phyloP scores from a whole-genome alignment of 2,797 vertebrate species.

The Halcyon leucocephala region DNA sequence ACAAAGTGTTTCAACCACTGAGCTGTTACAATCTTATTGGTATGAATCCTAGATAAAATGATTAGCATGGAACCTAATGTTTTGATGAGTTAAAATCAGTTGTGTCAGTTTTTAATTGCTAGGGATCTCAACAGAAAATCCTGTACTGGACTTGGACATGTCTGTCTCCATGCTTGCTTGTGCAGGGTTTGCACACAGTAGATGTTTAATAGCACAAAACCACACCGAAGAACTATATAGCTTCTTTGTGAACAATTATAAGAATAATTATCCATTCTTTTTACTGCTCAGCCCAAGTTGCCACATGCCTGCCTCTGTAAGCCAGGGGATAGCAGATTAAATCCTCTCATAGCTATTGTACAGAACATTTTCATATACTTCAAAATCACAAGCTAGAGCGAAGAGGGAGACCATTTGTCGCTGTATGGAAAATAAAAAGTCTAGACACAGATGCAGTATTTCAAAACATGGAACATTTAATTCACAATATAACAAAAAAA shows the following conservation, averaged over 20 bases:
- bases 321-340: not conserved
- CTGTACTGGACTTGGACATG: not conserved
- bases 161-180: not conserved
- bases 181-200: not conserved
- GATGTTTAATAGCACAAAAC: not conserved
- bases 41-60: not conserved
- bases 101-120: not conserved
- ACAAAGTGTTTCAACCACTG: not conserved
- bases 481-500: not conserved
- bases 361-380: not conserved
- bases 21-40: not conserved
- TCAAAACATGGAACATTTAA: not conserved
- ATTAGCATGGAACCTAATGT: not conserved
- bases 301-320: not conserved
- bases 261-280: not conserved
- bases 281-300: not conserved
- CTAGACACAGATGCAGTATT: not conserved
- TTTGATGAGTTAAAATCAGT: not conserved
- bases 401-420: not conserved
- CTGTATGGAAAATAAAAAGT: not conserved
- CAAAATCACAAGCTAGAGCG: not conserved
- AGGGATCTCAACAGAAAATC: not conserved
- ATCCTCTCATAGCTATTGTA: not conserved
- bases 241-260: not conserved
- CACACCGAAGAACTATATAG: not conserved